phyloP scores from a whole-genome alignment of 2,113 vertebrate genomes.

The Albula glossodonta region DNA sequence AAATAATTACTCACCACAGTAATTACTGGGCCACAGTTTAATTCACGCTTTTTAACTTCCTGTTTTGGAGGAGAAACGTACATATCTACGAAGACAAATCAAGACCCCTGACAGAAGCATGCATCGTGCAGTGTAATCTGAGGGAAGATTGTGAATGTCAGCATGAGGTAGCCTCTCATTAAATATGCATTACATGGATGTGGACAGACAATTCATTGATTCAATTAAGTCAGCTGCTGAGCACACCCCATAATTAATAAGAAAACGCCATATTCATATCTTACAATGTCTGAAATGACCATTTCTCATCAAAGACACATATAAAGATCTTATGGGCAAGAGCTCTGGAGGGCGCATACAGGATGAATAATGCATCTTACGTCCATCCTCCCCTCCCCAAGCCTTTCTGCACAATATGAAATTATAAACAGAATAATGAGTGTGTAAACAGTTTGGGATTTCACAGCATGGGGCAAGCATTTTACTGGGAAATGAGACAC shows the following conservation, averaged over 20 bases:
- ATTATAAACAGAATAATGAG: not conserved
- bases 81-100: no score
- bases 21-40: not conserved
- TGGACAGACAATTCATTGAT: slow-evolving; percentile 18
- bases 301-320: slow-evolving; percentile 16
- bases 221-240: slow-evolving; percentile 17
- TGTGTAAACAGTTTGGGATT: not conserved
- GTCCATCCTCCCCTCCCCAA: not conserved
- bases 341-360: slow-evolving; percentile 20
- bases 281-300: slow-evolving; percentile 9
- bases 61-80: not conserved
- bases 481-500: not conserved
- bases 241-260: slow-evolving; percentile 13
- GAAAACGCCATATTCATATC: slow-evolving; percentile 10
- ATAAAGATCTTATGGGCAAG: slow-evolving; percentile 9
- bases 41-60: not conserved
- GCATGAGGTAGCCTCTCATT: not conserved
- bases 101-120: not conserved
- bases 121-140: not conserved
- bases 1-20: not conserved
- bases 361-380: slow-evolving; percentile 10
- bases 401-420: not conserved
- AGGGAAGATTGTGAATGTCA: not conserved
- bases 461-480: not conserved
- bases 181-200: slow-evolving; percentile 14